Conservation (phyloP, 2,113 vertebrate genomes). For the Bathybates hornii region DNA sequence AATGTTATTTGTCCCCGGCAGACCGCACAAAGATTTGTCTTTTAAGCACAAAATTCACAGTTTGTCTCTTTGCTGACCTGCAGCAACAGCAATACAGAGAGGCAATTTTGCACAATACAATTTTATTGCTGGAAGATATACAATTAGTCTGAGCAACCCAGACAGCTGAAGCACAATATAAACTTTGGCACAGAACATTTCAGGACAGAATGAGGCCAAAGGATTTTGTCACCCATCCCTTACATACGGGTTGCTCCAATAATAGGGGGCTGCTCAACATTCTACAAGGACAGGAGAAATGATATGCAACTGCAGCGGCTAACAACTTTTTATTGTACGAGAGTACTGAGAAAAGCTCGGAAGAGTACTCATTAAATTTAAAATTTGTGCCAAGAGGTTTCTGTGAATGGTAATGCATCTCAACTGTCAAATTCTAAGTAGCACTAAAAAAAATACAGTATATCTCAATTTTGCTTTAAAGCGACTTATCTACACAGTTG, state of each 20-base stretch:
- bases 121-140: neutral
- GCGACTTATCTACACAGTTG: neutral
- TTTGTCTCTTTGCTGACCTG: neutral
- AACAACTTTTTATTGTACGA: neutral
- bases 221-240: neutral
- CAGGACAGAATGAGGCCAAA: neutral
- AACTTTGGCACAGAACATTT: neutral
- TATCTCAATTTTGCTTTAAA: neutral
- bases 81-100: neutral
- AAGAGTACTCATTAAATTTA: neutral
- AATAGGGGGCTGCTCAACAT: neutral
- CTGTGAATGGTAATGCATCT: neutral
- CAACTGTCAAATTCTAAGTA: neutral
- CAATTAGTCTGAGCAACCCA: neutral
- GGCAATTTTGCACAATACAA: neutral
- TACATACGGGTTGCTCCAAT: neutral
- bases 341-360: neutral
- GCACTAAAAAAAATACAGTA: neutral
- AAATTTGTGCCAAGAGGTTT: neutral
- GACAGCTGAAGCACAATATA: neutral
- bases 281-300: neutral
- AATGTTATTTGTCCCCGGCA: neutral
- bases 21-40: neutral
- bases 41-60: neutral
- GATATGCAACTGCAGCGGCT: neutral